Percentiles rank a stretch among this genome's conserved stretches.
Conservation (phyloP, 2,888 invertebrate genomes). For the Kuschelorhynchus macadamiae region DNA sequence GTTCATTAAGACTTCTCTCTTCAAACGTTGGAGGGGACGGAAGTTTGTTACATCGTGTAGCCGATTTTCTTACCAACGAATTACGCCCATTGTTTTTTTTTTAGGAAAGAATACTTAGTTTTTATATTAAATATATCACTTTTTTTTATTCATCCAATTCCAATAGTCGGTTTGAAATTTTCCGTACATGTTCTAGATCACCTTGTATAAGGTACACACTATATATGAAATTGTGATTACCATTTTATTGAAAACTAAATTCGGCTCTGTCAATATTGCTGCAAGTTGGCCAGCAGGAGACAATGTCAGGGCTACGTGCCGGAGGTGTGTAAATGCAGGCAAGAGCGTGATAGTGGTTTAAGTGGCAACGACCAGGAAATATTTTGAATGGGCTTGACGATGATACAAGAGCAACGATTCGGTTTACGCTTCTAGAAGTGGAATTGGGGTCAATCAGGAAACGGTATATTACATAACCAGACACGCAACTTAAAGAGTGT, state of each 20-base stretch:
- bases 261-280: conserved; percentile 22
- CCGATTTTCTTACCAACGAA: too few relatives aligned
- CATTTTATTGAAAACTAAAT: conserved; percentile 10
- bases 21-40: too few relatives aligned
- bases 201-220: too few relatives aligned
- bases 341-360: conserved; percentile 45
- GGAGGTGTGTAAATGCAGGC: conserved; percentile 42
- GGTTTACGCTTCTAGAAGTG: conserved; percentile 28
- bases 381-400: conserved; percentile 43
- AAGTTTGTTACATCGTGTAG: too few relatives aligned
- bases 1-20: too few relatives aligned
- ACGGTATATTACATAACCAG: conserved; percentile 47
- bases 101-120: too few relatives aligned
- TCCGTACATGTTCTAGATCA: too few relatives aligned
- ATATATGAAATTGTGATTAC: too few relatives aligned
- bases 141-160: too few relatives aligned
- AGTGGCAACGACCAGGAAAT: conserved; percentile 47
- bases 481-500: conserved; percentile 38
- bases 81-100: too few relatives aligned
- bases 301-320: conserved; percentile 49
- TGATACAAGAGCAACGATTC: conserved; percentile 36
- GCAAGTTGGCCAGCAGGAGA: conserved; percentile 37
- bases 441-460: conserved; percentile 47
- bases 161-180: too few relatives aligned
- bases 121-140: too few relatives aligned